These are phyloP conservation scores for Hetaerina americana DNA, from an alignment of 1,140 invertebrate species.

Conservation along the genomic window DNA sequence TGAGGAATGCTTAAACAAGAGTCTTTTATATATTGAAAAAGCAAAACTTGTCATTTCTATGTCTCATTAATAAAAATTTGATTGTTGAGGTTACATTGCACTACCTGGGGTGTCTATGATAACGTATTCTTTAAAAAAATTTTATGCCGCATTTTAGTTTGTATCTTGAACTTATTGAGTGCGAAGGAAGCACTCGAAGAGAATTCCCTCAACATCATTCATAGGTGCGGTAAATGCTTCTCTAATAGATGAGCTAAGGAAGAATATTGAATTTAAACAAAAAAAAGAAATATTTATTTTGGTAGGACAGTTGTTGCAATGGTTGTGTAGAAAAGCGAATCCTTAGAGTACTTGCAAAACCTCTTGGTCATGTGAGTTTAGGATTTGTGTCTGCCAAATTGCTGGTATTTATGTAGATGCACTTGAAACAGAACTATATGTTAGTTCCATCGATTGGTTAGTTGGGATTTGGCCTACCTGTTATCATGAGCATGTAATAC, in stretches of 20 bases:
- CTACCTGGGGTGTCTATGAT: background rate
- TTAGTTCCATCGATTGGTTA: background rate
- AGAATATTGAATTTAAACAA: background rate
- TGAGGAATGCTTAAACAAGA: no score
- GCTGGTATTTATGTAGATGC: background rate
- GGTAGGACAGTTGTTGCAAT: background rate
- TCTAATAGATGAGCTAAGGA: background rate
- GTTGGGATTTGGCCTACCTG: background rate
- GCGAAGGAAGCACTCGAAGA: no score
- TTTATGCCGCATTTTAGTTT: no score
- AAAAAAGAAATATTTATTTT: background rate
- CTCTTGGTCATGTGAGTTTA: background rate
- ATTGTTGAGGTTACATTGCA: no score
- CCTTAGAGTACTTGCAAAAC: background rate
- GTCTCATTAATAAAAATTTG: no score
- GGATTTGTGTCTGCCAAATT: background rate
- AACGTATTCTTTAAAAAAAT: no score
- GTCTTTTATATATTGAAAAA: no score
- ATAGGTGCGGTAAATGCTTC: background rate
- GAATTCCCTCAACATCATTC: background rate
- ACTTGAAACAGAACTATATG: background rate
- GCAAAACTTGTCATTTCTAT: no score
- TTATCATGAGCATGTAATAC: background rate
- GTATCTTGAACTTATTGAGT: no score
- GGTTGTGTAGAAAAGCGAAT: background rate